Evolutionary conservation across 2,113 vertebrate species (phyloP), one percentile per base, ranked within the genome.

Genomic region (Gallinago media): DNA sequence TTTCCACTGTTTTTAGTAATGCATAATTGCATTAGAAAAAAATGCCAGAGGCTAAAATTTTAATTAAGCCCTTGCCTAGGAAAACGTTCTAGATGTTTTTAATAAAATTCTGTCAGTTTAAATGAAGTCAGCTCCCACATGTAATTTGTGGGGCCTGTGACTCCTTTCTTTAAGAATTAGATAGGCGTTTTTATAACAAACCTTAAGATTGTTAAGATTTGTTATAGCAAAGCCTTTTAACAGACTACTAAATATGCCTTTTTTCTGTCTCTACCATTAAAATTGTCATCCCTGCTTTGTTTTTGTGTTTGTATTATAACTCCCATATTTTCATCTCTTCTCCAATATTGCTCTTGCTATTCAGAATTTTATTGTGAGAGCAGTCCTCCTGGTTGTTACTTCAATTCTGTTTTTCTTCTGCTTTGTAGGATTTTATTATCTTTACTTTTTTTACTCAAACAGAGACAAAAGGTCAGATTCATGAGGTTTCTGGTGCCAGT

Each of bases 51-150:
- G 44, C 56, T 94, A 26, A 61, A 61, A 46, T 71, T 77, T 93
- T 78, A 88, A 92, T 92, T 83, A 92, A 92, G 59, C 27, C 47
- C 19, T 71, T 7, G 29, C 44, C 44, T 65, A 73, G 50, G 68
- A 95, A 68, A 91, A 61, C 9, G 19, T 56, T 94, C 73, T 85
- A 94, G 88, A 65, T 93, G 84, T 65, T 79, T 91, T 91, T 75
- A 91, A 83, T 94, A 75, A 36, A 72, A 78, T 72, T 58, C 38
- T 89, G 56, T 78, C 86, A 62, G n/a, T 61, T 92, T 66, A 61
- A 91, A 85, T 96, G 76, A 85, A 87, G 49, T 52, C 61, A 56
- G 65, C 31, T 95, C 78, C 85, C 74, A 73, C 42, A 31, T 70
- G 36, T 54, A 54, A 58, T 88, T 8, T 68, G 38, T 89, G 91